A percentile compares a stretch with the other conserved stretches of the same genome.
These are phyloP conservation scores for Drosophila baimaii DNA, from an alignment of 1,140 invertebrate genomes.

Conservation along the genomic window DNA sequence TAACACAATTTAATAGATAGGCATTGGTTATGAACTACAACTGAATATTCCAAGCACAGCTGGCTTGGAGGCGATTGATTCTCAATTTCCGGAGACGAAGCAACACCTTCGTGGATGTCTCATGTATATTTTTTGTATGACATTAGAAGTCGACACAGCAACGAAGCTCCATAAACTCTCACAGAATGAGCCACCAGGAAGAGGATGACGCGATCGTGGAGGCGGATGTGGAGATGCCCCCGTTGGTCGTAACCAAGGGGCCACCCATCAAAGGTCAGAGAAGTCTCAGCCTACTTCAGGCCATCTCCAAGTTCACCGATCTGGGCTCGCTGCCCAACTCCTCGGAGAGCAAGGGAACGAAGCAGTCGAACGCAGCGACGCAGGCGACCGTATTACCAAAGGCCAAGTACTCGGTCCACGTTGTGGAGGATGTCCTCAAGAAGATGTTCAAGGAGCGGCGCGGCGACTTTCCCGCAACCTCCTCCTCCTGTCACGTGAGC, in stretches of 20 bases:
- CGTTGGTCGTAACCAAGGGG: not conserved
- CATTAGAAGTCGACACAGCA: constrained; percentile 12
- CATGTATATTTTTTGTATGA: constrained; percentile 16
- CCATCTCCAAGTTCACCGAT: constrained; percentile 37
- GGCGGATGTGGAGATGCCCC: too few relatives aligned
- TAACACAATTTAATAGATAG: too few relatives aligned
- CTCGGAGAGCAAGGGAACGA: not conserved
- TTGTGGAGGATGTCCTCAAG: constrained; percentile 58
- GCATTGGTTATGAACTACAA: too few relatives aligned
- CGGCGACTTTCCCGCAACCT: constrained; percentile 42
- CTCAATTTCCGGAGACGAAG: not conserved
- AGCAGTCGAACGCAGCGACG: not conserved
- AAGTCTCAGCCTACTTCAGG: too few relatives aligned
- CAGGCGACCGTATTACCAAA: not conserved
- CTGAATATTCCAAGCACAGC: not conserved
- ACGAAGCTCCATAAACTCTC: not conserved
- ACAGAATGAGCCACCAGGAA: not conserved
- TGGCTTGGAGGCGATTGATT: not conserved
- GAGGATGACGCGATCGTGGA: too few relatives aligned
- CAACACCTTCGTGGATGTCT: not conserved
- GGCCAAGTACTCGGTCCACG: constrained; percentile 34
- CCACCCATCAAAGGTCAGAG: too few relatives aligned
- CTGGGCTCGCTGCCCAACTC: not conserved
- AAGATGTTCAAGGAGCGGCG: constrained; percentile 55
- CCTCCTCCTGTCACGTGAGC: constrained; percentile 35